phyloP scores from a whole-genome alignment of 2,888 invertebrate species.

The Cactoblastis cactorum region DNA sequence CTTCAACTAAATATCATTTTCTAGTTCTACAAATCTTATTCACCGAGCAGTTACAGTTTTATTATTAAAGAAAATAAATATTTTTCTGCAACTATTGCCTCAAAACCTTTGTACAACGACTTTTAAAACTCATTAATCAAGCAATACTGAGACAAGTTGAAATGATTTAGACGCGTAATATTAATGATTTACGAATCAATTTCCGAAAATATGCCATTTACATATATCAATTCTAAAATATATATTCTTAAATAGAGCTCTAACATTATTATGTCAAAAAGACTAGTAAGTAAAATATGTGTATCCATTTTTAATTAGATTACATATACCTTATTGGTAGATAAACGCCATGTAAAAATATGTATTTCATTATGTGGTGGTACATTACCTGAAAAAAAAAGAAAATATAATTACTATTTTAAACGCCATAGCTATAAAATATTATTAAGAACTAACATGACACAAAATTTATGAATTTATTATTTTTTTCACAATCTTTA shows the following conservation, averaged over 20 bases:
- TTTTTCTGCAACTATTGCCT: slow-evolving; percentile 9
- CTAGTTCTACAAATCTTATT: too few species aligned
- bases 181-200: background rate
- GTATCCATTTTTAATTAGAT: background rate
- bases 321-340: background rate
- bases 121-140: slow-evolving; percentile 21
- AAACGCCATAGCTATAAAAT: too few species aligned
- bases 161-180: too few species aligned
- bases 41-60: background rate
- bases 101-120: slow-evolving; percentile 20
- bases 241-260: too few species aligned
- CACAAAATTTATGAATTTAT: too few species aligned
- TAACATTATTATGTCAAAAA: too few species aligned
- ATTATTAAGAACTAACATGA: too few species aligned
- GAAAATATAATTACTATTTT: background rate
- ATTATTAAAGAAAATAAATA: background rate
- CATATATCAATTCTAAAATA: too few species aligned
- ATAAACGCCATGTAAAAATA: background rate
- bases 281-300: too few species aligned
- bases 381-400: slow-evolving; percentile 42
- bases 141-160: slow-evolving; percentile 19
- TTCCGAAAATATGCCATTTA: background rate
- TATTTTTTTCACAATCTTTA: too few species aligned
- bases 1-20: too few species aligned
- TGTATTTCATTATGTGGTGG: background rate